These are phyloP conservation scores for Bombyx mandarina DNA, from an alignment of 1,140 invertebrate genomes.

Conservation along the genomic window DNA sequence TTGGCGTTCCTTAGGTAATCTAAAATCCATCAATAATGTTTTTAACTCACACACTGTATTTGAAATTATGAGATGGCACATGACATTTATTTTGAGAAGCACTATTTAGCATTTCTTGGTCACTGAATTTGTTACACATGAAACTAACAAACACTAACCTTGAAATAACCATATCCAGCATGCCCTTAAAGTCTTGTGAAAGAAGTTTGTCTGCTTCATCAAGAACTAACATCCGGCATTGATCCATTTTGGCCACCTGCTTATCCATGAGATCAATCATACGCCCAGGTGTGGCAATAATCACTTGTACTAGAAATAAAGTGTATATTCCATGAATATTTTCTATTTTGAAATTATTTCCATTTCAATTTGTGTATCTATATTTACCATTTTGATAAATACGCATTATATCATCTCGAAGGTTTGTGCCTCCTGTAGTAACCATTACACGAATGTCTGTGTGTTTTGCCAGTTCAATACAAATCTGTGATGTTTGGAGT, in stretches of 20 bases:
- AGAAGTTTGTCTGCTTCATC: conserved; percentile 99
- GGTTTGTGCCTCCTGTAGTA: conserved; percentile 97
- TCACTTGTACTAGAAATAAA: conserved; percentile 89
- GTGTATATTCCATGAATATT: neutral
- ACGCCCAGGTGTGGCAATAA: conserved; percentile 98
- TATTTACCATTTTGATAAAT: conserved; percentile 94
- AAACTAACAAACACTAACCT: conserved; percentile 61
- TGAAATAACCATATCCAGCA: conserved; percentile 97
- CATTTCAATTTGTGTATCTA: conserved; percentile 4
- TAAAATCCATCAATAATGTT: conserved; percentile 31
- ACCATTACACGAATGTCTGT: conserved; percentile 98
- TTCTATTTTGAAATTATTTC: neutral
- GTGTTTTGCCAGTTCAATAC: conserved; percentile 98
- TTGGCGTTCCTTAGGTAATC: conserved; percentile 94
- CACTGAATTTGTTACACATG: neutral
- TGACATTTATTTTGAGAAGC: neutral
- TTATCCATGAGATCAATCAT: conserved; percentile 99
- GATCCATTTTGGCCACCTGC: conserved; percentile 95
- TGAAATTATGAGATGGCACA: neutral
- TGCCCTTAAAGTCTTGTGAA: conserved; percentile 99
- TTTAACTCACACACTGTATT: neutral
- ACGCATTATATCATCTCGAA: conserved; percentile 99
- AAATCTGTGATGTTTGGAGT: conserved; percentile 99
- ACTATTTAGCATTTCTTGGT: no score
- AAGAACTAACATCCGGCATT: conserved; percentile 96